Conservation (phyloP, 2,113 vertebrate genomes). For the Gallinago jamesoni region DNA sequence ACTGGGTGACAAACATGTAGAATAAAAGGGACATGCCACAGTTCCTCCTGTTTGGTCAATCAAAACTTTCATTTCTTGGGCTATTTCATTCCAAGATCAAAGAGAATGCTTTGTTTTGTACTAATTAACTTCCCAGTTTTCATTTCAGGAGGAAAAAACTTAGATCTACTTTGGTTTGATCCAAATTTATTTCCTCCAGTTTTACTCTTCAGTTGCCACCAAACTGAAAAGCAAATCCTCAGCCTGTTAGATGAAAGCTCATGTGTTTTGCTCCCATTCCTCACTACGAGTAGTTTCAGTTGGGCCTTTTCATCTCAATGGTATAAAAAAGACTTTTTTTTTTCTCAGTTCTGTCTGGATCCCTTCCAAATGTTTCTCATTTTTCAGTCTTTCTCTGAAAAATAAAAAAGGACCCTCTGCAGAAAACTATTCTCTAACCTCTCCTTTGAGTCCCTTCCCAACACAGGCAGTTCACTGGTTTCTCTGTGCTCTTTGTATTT, state of each 20-base stretch:
- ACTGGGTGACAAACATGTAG: not conserved
- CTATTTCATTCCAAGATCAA: not conserved
- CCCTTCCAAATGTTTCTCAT: constrained; percentile 7
- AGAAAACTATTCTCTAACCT: constrained; percentile 1
- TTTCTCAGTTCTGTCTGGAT: constrained; percentile 12
- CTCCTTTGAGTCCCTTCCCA: constrained; percentile 10
- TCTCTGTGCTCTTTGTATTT: constrained; percentile 16
- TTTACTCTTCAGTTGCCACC: not conserved
- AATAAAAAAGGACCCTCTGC: not conserved
- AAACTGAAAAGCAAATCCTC: not conserved
- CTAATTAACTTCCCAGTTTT: not conserved
- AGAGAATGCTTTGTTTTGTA: not conserved
- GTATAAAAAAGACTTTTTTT: not conserved
- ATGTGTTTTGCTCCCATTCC: not conserved
- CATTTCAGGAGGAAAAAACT: not conserved
- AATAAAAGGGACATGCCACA: not conserved
- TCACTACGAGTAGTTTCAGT: not conserved
- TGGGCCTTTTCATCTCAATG: not conserved
- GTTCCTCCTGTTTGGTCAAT: not conserved
- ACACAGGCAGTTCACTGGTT: not conserved
- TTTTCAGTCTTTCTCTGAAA: constrained; percentile 19
- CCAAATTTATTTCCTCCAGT: not conserved
- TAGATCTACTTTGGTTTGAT: not conserved
- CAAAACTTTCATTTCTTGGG: not conserved
- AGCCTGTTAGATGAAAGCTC: not conserved